Percentiles rank a stretch among this genome's conserved stretches.
These are phyloP conservation scores for Cynopterus brachyotis DNA, from an alignment of 2,113 vertebrate species.

Conservation along the genomic window DNA sequence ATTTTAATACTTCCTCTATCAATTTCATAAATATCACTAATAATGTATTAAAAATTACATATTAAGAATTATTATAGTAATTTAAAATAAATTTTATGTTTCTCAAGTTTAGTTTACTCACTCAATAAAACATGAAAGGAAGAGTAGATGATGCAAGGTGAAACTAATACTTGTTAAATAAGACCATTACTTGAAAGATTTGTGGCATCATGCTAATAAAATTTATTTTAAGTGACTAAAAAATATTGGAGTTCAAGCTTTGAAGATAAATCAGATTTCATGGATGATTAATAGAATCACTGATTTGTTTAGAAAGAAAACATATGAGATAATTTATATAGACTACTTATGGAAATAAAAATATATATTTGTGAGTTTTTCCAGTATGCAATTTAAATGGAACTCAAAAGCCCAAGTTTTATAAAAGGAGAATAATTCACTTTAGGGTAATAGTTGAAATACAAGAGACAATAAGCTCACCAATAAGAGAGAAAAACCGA, in stretches of 20 bases:
- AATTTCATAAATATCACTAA: not conserved
- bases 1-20: not conserved
- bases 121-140: not conserved
- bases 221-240: slow-evolving; percentile 4
- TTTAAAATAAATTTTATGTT: not conserved
- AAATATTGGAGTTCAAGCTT: not conserved
- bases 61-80: not conserved
- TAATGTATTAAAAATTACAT: not conserved
- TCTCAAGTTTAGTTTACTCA: not conserved
- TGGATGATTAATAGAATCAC: not conserved
- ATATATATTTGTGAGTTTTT: not conserved
- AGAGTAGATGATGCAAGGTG: not conserved
- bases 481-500: not conserved
- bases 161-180: not conserved
- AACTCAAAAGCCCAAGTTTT: not conserved
- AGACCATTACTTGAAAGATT: not conserved
- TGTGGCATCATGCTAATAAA: not conserved
- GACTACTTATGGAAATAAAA: not conserved
- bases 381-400: not conserved
- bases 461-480: not conserved
- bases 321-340: not conserved
- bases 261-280: slow-evolving; percentile 9
- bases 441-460: not conserved
- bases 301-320: not conserved
- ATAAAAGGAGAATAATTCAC: not conserved